phyloP scores from a whole-genome alignment of 2,888 invertebrate species.

The Xanthia togata region DNA sequence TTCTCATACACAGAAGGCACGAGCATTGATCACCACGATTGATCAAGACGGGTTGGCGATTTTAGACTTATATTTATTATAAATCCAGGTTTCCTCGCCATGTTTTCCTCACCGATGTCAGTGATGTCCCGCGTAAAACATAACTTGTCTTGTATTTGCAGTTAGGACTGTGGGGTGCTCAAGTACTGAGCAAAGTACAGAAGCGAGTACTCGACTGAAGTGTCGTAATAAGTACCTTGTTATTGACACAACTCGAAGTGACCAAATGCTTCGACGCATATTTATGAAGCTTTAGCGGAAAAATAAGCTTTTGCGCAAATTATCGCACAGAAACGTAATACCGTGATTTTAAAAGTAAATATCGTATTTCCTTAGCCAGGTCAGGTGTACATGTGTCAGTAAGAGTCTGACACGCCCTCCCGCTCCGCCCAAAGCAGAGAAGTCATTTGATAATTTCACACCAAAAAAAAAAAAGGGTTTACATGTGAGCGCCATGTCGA shows the following conservation, averaged over 20 bases:
- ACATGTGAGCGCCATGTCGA: not conserved
- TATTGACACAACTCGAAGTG: not conserved
- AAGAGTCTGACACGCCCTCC: no score
- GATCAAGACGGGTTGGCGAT: no score
- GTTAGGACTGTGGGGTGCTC: not conserved
- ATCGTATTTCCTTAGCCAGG: not conserved
- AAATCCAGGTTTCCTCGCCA: no score
- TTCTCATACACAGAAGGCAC: no score
- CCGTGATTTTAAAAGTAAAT: not conserved
- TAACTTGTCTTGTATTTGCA: not conserved
- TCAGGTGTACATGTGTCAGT: not conserved
- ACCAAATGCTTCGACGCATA: not conserved
- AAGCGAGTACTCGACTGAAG: not conserved
- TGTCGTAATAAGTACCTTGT: not conserved
- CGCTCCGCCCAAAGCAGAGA: no score
- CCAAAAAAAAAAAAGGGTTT: no score
- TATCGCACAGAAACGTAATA: not conserved
- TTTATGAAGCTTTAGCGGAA: no score
- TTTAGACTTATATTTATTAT: no score
- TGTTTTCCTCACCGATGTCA: not conserved
- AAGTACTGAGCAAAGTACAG: slow-evolving; percentile 1
- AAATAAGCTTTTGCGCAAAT: not conserved
- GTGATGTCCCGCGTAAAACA: not conserved
- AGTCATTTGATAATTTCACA: no score
- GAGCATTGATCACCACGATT: no score